Conservation (phyloP, 1,140 invertebrate species). For the Rhagoletis pomonella region DNA sequence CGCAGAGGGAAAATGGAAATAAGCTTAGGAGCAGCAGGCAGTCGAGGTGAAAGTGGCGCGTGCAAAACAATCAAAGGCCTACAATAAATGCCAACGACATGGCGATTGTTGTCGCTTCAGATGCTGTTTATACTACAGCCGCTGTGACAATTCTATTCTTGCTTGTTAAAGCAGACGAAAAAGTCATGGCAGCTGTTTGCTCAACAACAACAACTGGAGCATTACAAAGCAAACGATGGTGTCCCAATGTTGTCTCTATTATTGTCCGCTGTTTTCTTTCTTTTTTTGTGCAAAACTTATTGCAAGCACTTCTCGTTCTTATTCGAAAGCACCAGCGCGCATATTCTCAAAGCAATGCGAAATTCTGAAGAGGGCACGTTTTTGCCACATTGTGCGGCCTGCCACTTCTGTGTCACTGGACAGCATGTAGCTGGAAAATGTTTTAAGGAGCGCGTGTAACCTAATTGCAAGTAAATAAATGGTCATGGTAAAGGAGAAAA, state of each 20-base stretch:
- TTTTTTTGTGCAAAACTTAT: background rate
- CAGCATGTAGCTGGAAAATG: background rate
- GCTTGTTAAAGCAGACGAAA: background rate
- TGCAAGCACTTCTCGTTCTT: background rate
- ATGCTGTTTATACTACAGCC: too few species aligned
- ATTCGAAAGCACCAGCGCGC: background rate
- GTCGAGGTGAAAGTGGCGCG: background rate
- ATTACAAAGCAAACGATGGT: constrained; percentile 30
- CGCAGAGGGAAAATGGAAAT: background rate
- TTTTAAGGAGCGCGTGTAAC: background rate
- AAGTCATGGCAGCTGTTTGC: constrained; percentile 21
- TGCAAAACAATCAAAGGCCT: constrained; percentile 41
- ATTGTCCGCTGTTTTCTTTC: background rate
- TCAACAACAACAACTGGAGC: constrained; percentile 9
- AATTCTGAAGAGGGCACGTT: background rate
- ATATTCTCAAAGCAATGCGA: background rate
- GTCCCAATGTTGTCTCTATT: background rate
- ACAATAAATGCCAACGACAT: constrained; percentile 48
- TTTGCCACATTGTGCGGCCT: background rate
- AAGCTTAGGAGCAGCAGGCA: background rate
- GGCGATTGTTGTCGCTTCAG: background rate
- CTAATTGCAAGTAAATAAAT: constrained; percentile 50
- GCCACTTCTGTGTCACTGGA: background rate
- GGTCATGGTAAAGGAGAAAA: background rate
- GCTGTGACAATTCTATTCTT: background rate